Base-by-base conservation (phyloP, 2,797 vertebrate species). In the Anomalospiza imberbis region DNA sequence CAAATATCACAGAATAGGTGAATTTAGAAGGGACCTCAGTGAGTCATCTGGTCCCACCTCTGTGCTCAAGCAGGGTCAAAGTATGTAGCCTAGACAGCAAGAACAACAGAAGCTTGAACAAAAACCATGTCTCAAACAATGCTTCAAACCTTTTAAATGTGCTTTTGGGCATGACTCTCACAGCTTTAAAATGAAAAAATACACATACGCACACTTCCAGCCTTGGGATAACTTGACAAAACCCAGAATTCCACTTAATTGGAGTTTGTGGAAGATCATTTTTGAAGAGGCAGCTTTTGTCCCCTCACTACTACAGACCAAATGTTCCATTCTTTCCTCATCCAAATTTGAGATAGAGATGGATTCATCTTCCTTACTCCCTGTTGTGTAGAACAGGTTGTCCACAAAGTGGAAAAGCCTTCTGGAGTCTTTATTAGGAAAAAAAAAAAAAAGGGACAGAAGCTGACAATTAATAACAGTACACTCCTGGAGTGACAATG, bases 331-430 rank as follows among this genome's bases (percentile, higher is more conserved):
- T 86, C 84, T 25, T 60, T 71, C 40, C 77, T 91, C 58, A 38
- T 87, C 84, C 67, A 91, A 93, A 70, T 66, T 60, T 86, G 48
- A 85, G 77, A 62, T 19, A 40, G 6, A 92, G 81, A 91, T 91
- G 25, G 91, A 95, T 91, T 94, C 38, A 93, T 94, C 84, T 93
- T 92, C 84, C 77, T 87, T 82, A 32, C 87, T 91, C 95, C 84
- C 91, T 76, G 73, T 78, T 54, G 91, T 38, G 86, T 76, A 82
- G 91, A 95, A 96, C 89, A 93, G 91, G 89, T 94, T 91, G 70
- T 75, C 92, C 67, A 61, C 66, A 34, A 82, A 92, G 77, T 86
- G 67, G 17, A 70, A 85, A 91, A 92, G 61, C 92, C 91, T 94
- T 76, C 89, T 96, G 74, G 86, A 94, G 44, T 54, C 55, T 91